Evolutionary conservation across 2,797 vertebrate genomes (phyloP).

Genomic region (Myioborus miniatus): DNA sequence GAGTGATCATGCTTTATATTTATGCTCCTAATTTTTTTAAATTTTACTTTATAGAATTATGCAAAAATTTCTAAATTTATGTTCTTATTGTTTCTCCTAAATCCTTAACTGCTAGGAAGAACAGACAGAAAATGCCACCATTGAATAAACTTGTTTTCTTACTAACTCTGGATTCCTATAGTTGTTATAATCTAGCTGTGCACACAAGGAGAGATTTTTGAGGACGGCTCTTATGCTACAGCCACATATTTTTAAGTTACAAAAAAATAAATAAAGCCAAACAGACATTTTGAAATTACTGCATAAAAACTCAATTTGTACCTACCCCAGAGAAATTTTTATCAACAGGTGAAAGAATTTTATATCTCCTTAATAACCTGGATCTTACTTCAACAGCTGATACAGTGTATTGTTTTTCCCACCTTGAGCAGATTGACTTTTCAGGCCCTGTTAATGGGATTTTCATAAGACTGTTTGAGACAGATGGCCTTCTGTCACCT

Average conservation of each 20-base stretch:
- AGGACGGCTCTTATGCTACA: not conserved
- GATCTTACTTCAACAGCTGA: not conserved
- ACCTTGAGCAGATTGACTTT: not conserved
- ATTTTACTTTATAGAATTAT: not conserved
- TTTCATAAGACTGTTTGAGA: not conserved
- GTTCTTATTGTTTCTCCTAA: not conserved
- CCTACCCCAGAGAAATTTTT: not conserved
- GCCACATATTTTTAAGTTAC: not conserved
- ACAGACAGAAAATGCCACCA: not conserved
- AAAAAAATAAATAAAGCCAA: not conserved
- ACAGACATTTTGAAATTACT: not conserved
- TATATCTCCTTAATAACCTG: not conserved
- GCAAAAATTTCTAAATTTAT: not conserved
- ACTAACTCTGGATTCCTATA: not conserved
- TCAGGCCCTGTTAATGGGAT: not conserved
- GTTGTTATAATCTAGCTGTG: not conserved
- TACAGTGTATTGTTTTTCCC: not conserved
- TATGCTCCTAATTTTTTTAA: not conserved
- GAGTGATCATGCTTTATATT: not conserved
- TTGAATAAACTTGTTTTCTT: not conserved
- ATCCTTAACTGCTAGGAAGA: not conserved
- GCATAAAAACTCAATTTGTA: fast-evolving
- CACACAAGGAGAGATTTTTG: not conserved
- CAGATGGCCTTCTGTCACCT: not conserved
- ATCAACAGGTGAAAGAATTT: not conserved